Evolutionary conservation across 1,140 invertebrate genomes (phyloP).

Genomic region (Achatina immaculata): DNA sequence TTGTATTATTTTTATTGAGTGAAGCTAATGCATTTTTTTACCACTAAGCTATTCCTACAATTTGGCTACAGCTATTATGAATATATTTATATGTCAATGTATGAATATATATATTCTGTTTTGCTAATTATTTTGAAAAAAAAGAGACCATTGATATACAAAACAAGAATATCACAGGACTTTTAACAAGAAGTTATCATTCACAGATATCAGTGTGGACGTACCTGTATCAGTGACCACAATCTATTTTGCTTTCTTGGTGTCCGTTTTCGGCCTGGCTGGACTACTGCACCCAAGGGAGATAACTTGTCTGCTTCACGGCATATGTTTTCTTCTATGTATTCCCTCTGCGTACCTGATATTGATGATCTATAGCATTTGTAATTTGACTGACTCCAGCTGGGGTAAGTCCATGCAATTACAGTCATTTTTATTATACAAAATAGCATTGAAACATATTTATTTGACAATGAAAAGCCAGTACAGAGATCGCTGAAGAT

Average conservation of each 20-base stretch:
- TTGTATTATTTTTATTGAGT: no score
- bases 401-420: constrained; percentile 55
- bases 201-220: constrained; percentile 51
- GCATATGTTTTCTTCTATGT: constrained; percentile 63
- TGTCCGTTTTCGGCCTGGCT: constrained; percentile 75
- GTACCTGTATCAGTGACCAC: constrained; percentile 55
- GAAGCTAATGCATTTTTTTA: no score
- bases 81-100: no score
- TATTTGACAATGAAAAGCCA: no score
- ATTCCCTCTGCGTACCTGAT: constrained; percentile 62
- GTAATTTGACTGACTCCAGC: constrained; percentile 63
- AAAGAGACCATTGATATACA: no score
- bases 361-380: constrained; percentile 64
- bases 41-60: no score
- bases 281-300: constrained; percentile 83
- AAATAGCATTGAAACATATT: background rate
- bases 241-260: constrained; percentile 52
- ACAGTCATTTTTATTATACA: background rate
- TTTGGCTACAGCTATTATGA: no score
- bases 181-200: no score
- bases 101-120: no score
- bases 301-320: constrained; percentile 54
- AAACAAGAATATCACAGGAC: no score
- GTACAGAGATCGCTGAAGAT: no score
- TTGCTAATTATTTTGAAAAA: no score